These are phyloP conservation scores for Puntigrus tetrazona DNA, from an alignment of 2,113 vertebrate species.

Conservation along the genomic window DNA sequence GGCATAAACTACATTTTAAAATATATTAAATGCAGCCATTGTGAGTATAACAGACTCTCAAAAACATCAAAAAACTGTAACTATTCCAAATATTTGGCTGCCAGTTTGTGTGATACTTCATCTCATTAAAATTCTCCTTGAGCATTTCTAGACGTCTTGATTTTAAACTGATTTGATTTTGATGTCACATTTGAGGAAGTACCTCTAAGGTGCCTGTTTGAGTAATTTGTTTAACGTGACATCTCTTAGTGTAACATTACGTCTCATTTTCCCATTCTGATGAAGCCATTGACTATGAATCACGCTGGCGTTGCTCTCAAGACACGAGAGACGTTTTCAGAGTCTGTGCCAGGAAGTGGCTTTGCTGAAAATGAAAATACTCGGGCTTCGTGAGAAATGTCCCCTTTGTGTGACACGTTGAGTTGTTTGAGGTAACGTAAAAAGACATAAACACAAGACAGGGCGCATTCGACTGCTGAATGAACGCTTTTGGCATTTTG, in stretches of 20 bases:
- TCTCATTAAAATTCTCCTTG: background rate
- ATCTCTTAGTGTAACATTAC: constrained; percentile 7
- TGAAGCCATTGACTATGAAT: background rate
- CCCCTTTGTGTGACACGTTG: background rate
- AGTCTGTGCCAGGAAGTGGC: background rate
- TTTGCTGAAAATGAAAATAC: constrained; percentile 10
- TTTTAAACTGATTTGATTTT: constrained; percentile 10
- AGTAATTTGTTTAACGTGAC: constrained; percentile 14
- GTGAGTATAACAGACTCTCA: background rate
- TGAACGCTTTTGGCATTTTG: constrained; percentile 18
- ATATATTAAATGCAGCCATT: background rate
- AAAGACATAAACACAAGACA: background rate
- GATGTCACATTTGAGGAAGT: background rate
- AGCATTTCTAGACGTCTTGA: background rate
- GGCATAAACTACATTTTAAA: no score
- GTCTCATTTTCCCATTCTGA: background rate
- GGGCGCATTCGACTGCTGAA: background rate
- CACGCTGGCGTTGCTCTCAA: background rate
- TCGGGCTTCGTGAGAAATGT: background rate
- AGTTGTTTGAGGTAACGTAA: background rate
- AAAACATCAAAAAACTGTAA: background rate
- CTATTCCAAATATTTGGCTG: no score
- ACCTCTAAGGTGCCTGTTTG: background rate
- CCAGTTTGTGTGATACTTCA: background rate
- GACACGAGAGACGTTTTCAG: background rate